Evolutionary conservation across 2,888 invertebrate genomes (phyloP).

Genomic region (Plebejus anna): DNA sequence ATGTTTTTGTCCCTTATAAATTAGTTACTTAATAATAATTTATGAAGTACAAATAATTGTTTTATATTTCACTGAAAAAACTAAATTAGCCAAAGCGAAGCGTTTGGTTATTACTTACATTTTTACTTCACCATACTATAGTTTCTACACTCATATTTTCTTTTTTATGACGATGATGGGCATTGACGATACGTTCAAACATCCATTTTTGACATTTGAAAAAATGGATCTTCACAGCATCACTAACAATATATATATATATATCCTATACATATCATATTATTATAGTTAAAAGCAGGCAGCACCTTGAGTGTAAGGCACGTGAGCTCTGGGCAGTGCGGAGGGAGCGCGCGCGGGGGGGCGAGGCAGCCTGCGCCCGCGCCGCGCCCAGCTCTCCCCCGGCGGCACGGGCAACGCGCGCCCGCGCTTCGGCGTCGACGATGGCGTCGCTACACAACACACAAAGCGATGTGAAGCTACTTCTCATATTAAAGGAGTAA

Average conservation of each 20-base stretch:
- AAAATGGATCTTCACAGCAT: background rate
- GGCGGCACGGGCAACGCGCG: conserved; percentile 66
- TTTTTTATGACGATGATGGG: too few relatives aligned
- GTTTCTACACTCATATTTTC: too few relatives aligned
- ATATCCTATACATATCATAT: too few relatives aligned
- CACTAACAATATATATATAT: background rate
- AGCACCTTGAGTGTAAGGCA: conserved; percentile 73
- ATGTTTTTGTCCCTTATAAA: too few relatives aligned
- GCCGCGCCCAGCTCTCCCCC: conserved; percentile 63
- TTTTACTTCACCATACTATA: background rate
- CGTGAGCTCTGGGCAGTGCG: conserved; percentile 52
- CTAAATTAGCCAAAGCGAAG: background rate
- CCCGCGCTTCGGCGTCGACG: conserved; percentile 71
- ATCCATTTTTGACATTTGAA: background rate
- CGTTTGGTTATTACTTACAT: background rate
- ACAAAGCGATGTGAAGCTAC: conserved; percentile 22
- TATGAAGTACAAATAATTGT: too few relatives aligned
- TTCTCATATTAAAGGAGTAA: conserved; percentile 6
- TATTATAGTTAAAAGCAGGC: background rate
- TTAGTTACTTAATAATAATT: too few relatives aligned
- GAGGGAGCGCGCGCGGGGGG: conserved; percentile 54
- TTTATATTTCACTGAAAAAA: background rate
- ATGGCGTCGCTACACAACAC: conserved; percentile 63
- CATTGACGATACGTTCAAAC: background rate
- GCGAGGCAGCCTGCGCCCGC: conserved; percentile 64